Conservation (phyloP, 2,113 vertebrate species). For the Catharus bicknelli region DNA sequence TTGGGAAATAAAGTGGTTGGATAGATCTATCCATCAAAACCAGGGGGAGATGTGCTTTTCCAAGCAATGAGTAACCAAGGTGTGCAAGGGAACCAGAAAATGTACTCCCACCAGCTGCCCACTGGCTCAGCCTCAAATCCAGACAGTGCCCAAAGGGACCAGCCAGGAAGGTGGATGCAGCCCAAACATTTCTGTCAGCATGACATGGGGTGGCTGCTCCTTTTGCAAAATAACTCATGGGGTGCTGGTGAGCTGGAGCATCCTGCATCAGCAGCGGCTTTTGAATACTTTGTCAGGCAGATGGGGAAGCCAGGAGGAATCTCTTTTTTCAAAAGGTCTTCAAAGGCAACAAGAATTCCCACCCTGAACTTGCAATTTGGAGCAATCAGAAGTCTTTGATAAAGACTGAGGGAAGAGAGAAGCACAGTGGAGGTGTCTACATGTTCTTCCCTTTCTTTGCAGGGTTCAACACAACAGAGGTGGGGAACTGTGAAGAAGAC, state of each 20-base stretch:
- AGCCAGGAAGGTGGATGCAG: neutral
- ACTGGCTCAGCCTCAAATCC: neutral
- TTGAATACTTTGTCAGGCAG: neutral
- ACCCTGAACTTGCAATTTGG: neutral
- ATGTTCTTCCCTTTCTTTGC: neutral
- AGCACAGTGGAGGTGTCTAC: neutral
- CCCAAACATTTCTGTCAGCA: neutral
- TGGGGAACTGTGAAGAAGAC: neutral
- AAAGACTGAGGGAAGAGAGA: neutral
- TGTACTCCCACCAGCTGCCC: neutral
- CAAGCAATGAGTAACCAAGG: neutral
- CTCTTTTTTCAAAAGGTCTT: neutral
- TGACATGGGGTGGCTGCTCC: neutral
- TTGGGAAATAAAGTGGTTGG: neutral
- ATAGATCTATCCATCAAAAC: neutral
- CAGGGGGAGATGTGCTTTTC: neutral
- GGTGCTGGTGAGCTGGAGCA: neutral
- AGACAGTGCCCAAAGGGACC: neutral
- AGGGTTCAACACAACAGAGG: fast-evolving
- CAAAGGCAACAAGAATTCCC: neutral
- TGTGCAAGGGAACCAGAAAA: neutral
- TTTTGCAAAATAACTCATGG: neutral
- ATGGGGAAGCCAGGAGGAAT: neutral
- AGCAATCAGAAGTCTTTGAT: neutral
- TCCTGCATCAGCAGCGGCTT: neutral